A percentile compares a stretch with the other conserved stretches of the same genome.
phyloP scores from a whole-genome alignment of 2,888 invertebrate species.

The Drosophila austrosaltans region DNA sequence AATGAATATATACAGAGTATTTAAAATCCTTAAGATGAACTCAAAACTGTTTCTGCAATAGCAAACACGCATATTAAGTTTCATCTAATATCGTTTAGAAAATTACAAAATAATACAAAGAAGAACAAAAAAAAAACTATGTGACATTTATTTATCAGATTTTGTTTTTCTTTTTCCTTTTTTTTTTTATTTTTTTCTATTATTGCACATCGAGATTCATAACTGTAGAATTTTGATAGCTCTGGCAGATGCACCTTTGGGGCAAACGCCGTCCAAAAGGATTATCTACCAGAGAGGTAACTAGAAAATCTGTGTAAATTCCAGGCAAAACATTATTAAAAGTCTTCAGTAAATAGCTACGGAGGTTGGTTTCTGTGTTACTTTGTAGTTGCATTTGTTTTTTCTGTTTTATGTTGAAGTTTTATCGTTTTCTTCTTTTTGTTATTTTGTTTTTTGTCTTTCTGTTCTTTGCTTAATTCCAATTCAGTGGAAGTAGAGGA shows the following conservation, averaged over 20 bases:
- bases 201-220: conserved; percentile 30
- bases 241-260: conserved; percentile 28
- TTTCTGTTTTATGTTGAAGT: too few relatives aligned
- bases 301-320: conserved; percentile 42
- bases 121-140: too few relatives aligned
- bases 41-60: too few relatives aligned
- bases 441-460: too few relatives aligned
- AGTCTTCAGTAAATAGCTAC: conserved; percentile 57
- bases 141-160: too few relatives aligned
- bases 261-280: not conserved
- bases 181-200: conserved; percentile 17
- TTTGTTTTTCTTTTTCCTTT: not conserved
- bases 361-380: not conserved
- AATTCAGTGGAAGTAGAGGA: not conserved
- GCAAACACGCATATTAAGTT: too few relatives aligned
- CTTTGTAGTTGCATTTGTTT: too few relatives aligned
- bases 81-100: too few relatives aligned
- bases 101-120: too few relatives aligned
- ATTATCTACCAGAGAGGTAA: conserved; percentile 36
- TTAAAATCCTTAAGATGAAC: too few relatives aligned
- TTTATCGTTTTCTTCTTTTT: too few relatives aligned
- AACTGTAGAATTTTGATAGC: conserved; percentile 56
- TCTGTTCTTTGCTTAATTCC: not conserved
- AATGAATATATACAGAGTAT: too few relatives aligned
- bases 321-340: conserved; percentile 24